Conservation (phyloP, 2,797 vertebrate species). For the Pantherophis vulpinus region DNA sequence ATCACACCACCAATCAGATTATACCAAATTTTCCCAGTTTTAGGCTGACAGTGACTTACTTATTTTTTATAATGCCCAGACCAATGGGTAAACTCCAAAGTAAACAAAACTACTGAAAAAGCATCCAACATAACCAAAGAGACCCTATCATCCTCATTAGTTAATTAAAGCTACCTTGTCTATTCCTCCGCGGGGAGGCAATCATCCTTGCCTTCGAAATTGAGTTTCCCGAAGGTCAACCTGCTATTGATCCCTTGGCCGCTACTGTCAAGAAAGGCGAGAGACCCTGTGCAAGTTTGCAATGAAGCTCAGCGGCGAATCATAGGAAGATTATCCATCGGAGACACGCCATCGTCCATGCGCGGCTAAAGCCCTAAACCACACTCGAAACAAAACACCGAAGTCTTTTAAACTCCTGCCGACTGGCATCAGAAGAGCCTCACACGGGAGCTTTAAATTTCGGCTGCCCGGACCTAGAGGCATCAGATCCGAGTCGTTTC, state of each 20-base stretch:
- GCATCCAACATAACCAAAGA: not conserved
- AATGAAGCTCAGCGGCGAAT: not conserved
- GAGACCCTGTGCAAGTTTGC: conserved; percentile 1
- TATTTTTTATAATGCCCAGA: not conserved
- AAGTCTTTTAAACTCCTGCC: not conserved
- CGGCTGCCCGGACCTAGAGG: not conserved
- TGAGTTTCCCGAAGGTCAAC: conserved; percentile 28
- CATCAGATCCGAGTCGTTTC: not conserved
- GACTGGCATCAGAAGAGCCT: not conserved
- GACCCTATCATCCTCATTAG: not conserved
- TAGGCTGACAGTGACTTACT: not conserved
- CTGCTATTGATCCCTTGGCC: not conserved
- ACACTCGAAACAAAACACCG: not conserved
- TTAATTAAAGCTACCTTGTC: conserved; percentile 1
- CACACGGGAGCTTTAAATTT: not conserved
- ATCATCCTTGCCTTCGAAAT: not conserved
- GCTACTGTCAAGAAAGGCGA: conserved; percentile 4
- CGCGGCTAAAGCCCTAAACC: not conserved
- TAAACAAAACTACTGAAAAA: not conserved
- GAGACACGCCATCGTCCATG: no score
- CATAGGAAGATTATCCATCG: not conserved
- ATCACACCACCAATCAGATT: not conserved
- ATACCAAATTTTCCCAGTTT: not conserved
- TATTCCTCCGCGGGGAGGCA: not conserved
- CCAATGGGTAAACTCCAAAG: not conserved